phyloP scores from a whole-genome alignment of 2,113 vertebrate genomes.

The Pluvianellus socialis region DNA sequence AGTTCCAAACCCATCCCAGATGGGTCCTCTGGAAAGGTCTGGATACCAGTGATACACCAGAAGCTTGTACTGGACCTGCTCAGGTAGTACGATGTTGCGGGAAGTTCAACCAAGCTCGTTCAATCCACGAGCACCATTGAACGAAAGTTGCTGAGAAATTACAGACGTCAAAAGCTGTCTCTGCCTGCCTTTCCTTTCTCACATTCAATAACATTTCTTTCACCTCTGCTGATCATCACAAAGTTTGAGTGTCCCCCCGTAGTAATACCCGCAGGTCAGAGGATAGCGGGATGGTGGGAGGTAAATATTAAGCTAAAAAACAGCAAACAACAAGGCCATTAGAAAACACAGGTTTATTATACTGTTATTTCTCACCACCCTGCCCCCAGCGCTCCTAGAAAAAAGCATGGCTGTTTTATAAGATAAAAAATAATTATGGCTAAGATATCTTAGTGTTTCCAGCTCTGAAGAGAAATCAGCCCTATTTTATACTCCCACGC shows the following conservation, averaged over 20 bases:
- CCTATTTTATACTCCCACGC: background rate
- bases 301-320: background rate
- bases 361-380: background rate
- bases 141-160: background rate
- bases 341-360: background rate
- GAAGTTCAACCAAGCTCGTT: background rate
- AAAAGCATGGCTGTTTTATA: background rate
- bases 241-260: background rate
- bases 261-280: background rate
- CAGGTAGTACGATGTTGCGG: background rate
- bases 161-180: background rate
- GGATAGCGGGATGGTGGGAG: rapidly evolving
- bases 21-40: too few relatives aligned
- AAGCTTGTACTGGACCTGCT: too few relatives aligned
- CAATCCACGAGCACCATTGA: background rate
- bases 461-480: background rate
- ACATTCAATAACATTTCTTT: background rate
- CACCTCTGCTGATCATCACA: background rate
- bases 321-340: background rate
- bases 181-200: background rate
- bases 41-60: background rate
- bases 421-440: background rate
- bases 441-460: background rate
- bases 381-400: background rate
- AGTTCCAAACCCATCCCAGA: background rate